Conservation (phyloP, 2,888 invertebrate genomes). For the Apotomis betuletana region DNA sequence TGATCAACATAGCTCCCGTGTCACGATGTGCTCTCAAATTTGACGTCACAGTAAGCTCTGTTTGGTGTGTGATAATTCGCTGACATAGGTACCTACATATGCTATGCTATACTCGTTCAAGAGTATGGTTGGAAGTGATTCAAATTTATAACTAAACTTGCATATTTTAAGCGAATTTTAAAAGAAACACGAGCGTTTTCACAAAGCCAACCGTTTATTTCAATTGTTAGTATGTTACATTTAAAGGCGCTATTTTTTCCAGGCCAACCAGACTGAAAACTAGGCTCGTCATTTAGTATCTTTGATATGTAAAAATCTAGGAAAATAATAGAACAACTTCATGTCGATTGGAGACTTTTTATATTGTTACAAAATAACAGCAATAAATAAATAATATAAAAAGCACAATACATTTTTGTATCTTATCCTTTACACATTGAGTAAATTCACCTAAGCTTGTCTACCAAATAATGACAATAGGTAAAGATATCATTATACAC, state of each 20-base stretch:
- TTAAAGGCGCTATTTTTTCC: conserved; percentile 13
- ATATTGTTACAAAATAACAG: conserved; percentile 70
- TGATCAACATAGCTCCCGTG: no score
- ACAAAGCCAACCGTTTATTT: conserved; percentile 50
- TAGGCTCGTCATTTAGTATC: conserved; percentile 11
- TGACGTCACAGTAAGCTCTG: no score
- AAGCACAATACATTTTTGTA: conserved; percentile 58
- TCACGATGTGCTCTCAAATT: no score
- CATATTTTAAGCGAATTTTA: neutral
- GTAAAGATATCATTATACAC: conserved; percentile 40
- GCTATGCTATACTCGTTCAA: no score
- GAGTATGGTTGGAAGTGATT: no score
- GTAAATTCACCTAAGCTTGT: conserved; percentile 28
- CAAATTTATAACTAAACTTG: no score
- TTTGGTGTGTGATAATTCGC: no score
- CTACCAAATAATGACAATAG: conserved; percentile 37
- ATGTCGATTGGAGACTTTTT: conserved; percentile 57
- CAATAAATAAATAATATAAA: conserved; percentile 75
- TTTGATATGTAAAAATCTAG: conserved; percentile 12
- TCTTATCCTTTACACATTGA: conserved; percentile 32
- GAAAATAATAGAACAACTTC: conserved; percentile 49
- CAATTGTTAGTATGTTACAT: conserved; percentile 32
- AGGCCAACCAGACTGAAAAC: conserved; percentile 7
- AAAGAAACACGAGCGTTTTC: conserved; percentile 37
- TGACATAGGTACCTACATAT: no score